Conservation (phyloP, 2,888 invertebrate genomes). For the Orchesella flavescens region DNA sequence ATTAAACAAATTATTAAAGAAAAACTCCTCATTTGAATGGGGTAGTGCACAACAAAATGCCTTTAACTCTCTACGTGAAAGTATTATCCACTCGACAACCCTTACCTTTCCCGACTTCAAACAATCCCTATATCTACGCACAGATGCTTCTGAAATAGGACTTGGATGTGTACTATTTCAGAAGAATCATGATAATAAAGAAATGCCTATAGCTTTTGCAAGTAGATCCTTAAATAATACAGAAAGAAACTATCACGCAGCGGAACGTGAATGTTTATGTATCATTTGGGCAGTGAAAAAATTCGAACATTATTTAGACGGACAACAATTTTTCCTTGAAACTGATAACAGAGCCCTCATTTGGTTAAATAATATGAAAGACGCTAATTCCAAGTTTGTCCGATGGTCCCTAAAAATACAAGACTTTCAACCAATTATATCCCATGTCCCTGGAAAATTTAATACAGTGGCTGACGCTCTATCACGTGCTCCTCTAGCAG, state of each 20-base stretch:
- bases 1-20: conserved; percentile 69
- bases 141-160: conserved; percentile 70
- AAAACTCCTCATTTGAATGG: conserved; percentile 68
- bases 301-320: conserved; percentile 66
- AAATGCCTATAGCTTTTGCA: conserved; percentile 58
- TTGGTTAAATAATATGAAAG: too few relatives aligned
- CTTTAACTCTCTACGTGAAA: conserved; percentile 63
- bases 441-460: conserved; percentile 31
- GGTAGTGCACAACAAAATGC: conserved; percentile 52
- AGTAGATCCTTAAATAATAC: conserved; percentile 48
- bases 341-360: conserved; percentile 67
- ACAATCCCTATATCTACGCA: conserved; percentile 68
- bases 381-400: conserved; percentile 53
- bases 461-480: conserved; percentile 67
- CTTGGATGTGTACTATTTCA: conserved; percentile 72
- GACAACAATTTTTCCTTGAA: conserved; percentile 59
- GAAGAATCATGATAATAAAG: conserved; percentile 39
- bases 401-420: conserved; percentile 61
- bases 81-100: conserved; percentile 61
- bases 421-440: conserved; percentile 47
- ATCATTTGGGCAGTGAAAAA: too few relatives aligned
- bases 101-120: conserved; percentile 70
- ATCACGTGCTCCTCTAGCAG: conserved; percentile 40
- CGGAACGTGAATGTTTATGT: conserved; percentile 68
- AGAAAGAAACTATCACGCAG: conserved; percentile 49